Evolutionary conservation across 53 echinoderm and acorn worm genomes (phyloP).

Genomic region (Crossaster papposus): DNA sequence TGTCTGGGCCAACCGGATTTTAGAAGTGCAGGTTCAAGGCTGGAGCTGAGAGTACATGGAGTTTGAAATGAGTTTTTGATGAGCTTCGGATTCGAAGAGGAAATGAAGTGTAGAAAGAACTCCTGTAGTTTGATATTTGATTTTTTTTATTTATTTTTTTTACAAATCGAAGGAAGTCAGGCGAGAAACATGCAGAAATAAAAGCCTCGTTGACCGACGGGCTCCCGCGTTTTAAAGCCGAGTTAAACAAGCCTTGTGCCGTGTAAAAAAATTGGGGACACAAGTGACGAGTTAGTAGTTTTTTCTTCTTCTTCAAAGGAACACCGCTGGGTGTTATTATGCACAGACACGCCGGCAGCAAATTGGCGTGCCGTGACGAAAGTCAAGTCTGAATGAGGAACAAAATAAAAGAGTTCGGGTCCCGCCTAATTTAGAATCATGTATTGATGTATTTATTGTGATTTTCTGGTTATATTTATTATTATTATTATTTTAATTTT

Average conservation of each 20-base stretch:
- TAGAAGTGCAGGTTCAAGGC: conserved; percentile 23
- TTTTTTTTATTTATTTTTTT: background rate
- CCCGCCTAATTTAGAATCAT: background rate
- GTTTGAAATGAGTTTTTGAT: background rate
- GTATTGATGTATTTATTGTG: background rate
- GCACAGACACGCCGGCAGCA: background rate
- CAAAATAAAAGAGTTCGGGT: background rate
- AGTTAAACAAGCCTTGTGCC: conserved; percentile 24
- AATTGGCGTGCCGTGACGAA: background rate
- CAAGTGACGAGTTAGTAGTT: background rate
- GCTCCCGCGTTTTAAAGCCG: background rate
- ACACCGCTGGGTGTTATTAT: background rate
- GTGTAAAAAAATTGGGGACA: background rate
- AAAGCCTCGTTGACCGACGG: conserved; percentile 27
- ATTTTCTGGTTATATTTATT: too few species aligned
- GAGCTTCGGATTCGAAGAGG: conserved; percentile 21
- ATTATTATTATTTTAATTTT: too few species aligned
- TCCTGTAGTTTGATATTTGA: background rate
- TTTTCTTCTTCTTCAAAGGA: background rate
- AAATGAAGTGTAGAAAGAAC: conserved; percentile 10
- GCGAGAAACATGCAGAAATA: conserved; percentile 27
- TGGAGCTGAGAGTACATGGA: conserved; percentile 2
- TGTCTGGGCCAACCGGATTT: background rate
- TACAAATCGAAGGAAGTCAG: conserved; percentile 39
- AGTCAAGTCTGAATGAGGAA: background rate